Base-by-base conservation (phyloP, 2,113 vertebrate genomes). In the Otis tarda region DNA sequence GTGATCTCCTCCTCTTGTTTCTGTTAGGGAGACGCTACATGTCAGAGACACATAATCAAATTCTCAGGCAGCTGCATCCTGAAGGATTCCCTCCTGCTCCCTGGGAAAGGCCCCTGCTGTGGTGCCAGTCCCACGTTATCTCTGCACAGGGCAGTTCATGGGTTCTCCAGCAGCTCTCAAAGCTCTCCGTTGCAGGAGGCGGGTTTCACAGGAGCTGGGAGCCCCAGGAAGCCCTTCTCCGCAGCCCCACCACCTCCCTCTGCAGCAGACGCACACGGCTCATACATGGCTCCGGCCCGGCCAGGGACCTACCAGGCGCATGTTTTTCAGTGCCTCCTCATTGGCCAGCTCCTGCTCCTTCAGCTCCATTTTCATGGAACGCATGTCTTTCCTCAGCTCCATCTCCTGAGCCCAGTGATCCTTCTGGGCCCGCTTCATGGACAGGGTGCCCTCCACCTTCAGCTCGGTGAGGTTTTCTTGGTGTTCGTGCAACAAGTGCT, bases 401-500 rank as follows among this genome's bases (percentile, higher is more conserved):
- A 61, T 90, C 95, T 99, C 99, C 93, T 99, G 93, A 0, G 89
- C 68, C 50, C 95, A 87, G 63, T 99, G 98, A 50, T 99, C 98
- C 60, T 98, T 98, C 93, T 99, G 98, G 11, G 98, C 95, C 74
- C 95, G 87, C 75, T 97, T 98, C 95, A 97, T 83, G 35, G 97
- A 94, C 12, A 98, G 94, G 0, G 98, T 83, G 33, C 97, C 95
- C 52, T 99, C 98, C 0, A 95, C 97, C 94, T 98, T 99, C 96
- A 99, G 85, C 94, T 99, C 99, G 0, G 98, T 98, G 23, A 99
- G 94, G 49, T 96, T 99, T 91, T 99, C 99, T 97, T 99, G 99
- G 60, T 99, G 99, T 94, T 99, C 99, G 1, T 99, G 98, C 47
- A 99, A 73, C 47, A 99, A 94, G 94, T 99, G 99, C 95, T 99